phyloP scores from a whole-genome alignment of 2,113 vertebrate genomes.

The Bombycilla garrulus region DNA sequence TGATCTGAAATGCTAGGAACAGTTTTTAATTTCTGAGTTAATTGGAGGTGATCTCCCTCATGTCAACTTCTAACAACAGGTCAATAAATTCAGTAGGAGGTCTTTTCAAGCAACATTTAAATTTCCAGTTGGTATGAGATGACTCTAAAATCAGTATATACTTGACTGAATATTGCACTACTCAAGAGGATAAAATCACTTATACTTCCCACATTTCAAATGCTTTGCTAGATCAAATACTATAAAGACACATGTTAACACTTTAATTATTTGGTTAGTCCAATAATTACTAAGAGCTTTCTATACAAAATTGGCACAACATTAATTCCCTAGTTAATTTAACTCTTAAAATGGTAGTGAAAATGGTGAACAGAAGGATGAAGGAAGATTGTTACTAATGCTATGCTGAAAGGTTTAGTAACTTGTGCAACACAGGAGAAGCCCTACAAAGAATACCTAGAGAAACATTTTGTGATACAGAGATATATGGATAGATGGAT shows the following conservation, averaged over 20 bases:
- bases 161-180: background rate
- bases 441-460: background rate
- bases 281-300: background rate
- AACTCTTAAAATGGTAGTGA: background rate
- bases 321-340: background rate
- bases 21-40: conserved; percentile 22
- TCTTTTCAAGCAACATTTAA: conserved; percentile 22
- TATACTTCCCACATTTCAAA: background rate
- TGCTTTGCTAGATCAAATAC: background rate
- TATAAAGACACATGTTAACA: background rate
- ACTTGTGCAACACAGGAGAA: background rate
- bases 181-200: conserved; percentile 20
- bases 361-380: background rate
- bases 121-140: background rate
- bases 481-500: background rate
- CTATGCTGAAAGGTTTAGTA: background rate
- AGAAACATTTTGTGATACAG: background rate
- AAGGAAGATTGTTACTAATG: background rate
- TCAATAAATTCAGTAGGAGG: conserved; percentile 28
- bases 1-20: background rate
- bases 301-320: background rate
- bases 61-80: conserved; percentile 2
- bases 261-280: conserved; percentile 1
- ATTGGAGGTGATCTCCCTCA: background rate
- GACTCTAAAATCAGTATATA: background rate